These are phyloP conservation scores for Drosophila bifasciata DNA, from an alignment of 1,140 invertebrate genomes.

Conservation along the genomic window DNA sequence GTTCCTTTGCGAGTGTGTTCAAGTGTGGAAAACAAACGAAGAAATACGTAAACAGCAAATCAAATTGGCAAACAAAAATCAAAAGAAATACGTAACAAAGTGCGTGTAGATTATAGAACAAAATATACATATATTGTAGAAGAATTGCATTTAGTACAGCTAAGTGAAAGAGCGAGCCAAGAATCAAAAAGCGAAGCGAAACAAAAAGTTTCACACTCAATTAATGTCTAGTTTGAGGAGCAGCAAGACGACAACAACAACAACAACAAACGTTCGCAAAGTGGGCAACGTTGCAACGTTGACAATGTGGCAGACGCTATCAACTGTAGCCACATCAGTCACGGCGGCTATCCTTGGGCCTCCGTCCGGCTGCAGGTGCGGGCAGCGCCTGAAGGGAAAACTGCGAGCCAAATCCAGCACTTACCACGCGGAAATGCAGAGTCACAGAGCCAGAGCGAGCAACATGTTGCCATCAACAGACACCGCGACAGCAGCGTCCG, in stretches of 20 bases:
- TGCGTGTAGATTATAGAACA: constrained; percentile 18
- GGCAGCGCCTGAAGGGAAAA: constrained; percentile 37
- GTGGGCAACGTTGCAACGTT: constrained; percentile 47
- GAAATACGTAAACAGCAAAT: constrained; percentile 7
- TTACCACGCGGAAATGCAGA: constrained; percentile 69
- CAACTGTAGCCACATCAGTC: constrained; percentile 68
- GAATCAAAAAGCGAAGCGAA: constrained; percentile 40
- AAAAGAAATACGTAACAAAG: constrained; percentile 32
- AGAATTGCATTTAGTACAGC: not conserved
- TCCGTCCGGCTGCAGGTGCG: not conserved
- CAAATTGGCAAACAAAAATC: not conserved
- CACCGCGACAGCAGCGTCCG: constrained; percentile 25
- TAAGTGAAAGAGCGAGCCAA: not conserved
- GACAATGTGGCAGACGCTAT: constrained; percentile 79
- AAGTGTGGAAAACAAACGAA: constrained; percentile 34
- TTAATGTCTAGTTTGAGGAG: constrained; percentile 58
- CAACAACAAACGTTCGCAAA: constrained; percentile 3
- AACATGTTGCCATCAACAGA: constrained; percentile 68
- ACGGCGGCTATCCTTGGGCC: constrained; percentile 1
- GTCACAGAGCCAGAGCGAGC: constrained; percentile 43
- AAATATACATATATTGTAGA: constrained; percentile 5
- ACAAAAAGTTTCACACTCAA: constrained; percentile 71
- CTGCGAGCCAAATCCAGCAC: constrained; percentile 33
- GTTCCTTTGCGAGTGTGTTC: not conserved
- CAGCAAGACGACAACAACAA: constrained; percentile 9